Conservation (phyloP, 2,797 vertebrate species). For the Sarcoramphus papa region DNA sequence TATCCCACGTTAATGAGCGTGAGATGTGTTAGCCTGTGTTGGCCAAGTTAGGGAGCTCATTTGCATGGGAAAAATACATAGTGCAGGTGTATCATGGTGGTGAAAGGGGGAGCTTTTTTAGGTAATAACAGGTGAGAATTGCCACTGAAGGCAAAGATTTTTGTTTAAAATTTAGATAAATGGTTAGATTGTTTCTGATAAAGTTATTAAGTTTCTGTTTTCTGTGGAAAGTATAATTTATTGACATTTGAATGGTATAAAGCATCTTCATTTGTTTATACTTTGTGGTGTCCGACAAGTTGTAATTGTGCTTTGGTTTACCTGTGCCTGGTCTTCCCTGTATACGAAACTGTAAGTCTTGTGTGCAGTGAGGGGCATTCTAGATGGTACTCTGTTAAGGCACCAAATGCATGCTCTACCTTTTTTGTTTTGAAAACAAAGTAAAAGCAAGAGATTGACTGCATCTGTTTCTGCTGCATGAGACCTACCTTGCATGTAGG, state of each 20-base stretch:
- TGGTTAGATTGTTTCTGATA: background rate
- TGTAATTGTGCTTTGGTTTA: background rate
- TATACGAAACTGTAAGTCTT: no score
- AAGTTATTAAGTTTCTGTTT: background rate
- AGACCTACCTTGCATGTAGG: background rate
- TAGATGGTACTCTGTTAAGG: background rate
- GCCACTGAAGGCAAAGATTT: background rate
- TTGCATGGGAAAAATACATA: background rate
- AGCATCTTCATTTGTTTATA: background rate
- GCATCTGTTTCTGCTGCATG: background rate
- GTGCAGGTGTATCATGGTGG: background rate
- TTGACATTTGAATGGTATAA: background rate
- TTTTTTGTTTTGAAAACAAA: background rate
- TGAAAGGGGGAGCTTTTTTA: background rate
- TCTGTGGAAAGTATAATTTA: background rate
- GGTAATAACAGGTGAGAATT: background rate
- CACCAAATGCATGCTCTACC: background rate
- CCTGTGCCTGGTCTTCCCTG: background rate
- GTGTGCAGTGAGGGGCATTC: background rate
- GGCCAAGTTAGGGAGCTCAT: background rate
- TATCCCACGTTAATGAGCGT: accelerated
- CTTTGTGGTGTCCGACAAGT: background rate
- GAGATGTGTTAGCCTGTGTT: background rate
- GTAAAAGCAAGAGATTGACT: background rate
- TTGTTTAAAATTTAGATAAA: background rate